Percentiles rank a stretch among this genome's conserved stretches.
These are phyloP conservation scores for Cryptoprocta ferox DNA, from an alignment of 2,797 vertebrate species.

Conservation along the genomic window DNA sequence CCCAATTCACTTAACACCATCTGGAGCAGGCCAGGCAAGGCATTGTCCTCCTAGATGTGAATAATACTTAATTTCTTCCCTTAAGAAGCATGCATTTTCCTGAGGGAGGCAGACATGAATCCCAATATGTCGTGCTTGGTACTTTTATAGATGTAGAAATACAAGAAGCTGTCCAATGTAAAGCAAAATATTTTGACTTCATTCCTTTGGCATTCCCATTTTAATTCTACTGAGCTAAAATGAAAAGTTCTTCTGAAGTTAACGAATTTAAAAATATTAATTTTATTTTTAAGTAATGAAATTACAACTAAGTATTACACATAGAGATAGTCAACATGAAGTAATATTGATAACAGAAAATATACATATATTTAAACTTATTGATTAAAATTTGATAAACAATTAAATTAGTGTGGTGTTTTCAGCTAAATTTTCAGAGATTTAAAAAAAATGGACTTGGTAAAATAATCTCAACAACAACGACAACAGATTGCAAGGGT, in stretches of 20 bases:
- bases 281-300: conserved; percentile 40
- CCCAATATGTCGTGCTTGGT: not conserved
- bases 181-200: not conserved
- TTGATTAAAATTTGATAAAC: conserved; percentile 8
- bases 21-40: not conserved
- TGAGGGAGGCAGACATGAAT: not conserved
- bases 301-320: not conserved
- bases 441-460: not conserved
- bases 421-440: not conserved
- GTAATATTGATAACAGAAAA: not conserved
- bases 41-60: not conserved
- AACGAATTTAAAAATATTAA: not conserved
- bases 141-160: not conserved
- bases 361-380: conserved; percentile 13
- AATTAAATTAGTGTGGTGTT: not conserved
- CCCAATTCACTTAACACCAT: not conserved
- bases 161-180: not conserved
- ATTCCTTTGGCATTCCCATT: not conserved
- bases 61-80: not conserved
- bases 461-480: conserved; percentile 25
- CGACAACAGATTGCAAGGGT: not conserved
- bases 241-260: not conserved
- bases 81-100: not conserved
- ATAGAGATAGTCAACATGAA: not conserved
- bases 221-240: conserved; percentile 9